Evolutionary conservation across 2,113 vertebrate species (phyloP).

Genomic region (Actinemys pallida): DNA sequence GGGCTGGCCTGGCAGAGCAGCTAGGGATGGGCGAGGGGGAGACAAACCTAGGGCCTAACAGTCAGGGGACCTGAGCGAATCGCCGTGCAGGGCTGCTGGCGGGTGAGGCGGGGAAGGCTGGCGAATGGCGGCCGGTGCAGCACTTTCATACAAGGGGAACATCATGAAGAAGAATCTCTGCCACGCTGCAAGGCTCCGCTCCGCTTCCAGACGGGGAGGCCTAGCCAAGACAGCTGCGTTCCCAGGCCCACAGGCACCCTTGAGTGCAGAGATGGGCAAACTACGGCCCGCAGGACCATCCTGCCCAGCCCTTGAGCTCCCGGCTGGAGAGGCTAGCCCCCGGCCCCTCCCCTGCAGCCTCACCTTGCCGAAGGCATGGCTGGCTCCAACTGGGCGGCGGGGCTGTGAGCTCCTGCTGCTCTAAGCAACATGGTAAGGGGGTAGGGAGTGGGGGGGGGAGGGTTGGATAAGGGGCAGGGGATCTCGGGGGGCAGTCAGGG

Average conservation of each 20-base stretch:
- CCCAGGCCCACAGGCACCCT: not conserved
- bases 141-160: not conserved
- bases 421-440: no score
- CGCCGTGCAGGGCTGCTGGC: not conserved
- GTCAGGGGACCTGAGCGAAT: not conserved
- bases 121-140: not conserved
- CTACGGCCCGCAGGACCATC: no score
- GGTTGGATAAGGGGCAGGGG: no score
- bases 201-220: not conserved
- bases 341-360: no score
- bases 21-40: not conserved
- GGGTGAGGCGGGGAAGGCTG: no score
- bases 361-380: not conserved
- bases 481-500: no score
- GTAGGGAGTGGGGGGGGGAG: no score
- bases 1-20: not conserved
- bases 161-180: not conserved
- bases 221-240: not conserved
- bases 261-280: no score
- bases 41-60: not conserved
- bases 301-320: not conserved
- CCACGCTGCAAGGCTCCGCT: not conserved
- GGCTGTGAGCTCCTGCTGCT: no score
- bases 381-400: no score
- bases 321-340: no score